Percentiles rank a stretch among this genome's conserved stretches.
These are phyloP conservation scores for Cirrhinus molitorella DNA, from an alignment of 2,797 vertebrate genomes.

Conservation along the genomic window DNA sequence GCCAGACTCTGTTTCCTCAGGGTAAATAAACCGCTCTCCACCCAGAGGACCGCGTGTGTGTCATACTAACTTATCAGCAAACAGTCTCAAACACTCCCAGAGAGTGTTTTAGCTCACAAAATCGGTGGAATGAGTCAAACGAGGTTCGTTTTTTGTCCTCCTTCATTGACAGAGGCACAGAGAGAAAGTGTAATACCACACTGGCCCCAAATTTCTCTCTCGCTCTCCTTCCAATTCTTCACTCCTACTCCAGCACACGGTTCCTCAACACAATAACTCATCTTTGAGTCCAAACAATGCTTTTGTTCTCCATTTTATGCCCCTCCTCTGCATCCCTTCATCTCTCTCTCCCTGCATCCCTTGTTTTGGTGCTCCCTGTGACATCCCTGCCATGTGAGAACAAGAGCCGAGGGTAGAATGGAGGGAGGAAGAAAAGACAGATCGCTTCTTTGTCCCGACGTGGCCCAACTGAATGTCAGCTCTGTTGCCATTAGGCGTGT, in stretches of 20 bases:
- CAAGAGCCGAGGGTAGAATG: slow-evolving; percentile 63
- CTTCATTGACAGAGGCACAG: background rate
- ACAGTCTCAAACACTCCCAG: slow-evolving; percentile 22
- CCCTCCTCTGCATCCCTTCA: slow-evolving; percentile 72
- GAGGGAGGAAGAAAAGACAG: slow-evolving; percentile 71
- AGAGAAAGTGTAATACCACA: background rate
- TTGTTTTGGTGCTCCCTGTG: slow-evolving; percentile 80
- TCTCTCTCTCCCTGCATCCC: slow-evolving; percentile 71
- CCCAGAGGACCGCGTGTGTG: slow-evolving; percentile 4
- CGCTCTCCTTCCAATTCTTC: slow-evolving; percentile 18
- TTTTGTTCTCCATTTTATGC: slow-evolving; percentile 71
- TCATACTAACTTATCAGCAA: slow-evolving; percentile 32
- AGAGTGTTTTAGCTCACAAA: slow-evolving; percentile 18
- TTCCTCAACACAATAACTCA: slow-evolving; percentile 74
- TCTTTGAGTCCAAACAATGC: slow-evolving; percentile 78
- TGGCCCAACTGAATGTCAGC: slow-evolving; percentile 75
- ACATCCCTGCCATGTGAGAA: slow-evolving; percentile 82
- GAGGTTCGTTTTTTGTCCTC: slow-evolving; percentile 9
- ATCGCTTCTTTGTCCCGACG: slow-evolving; percentile 72
- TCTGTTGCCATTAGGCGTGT: slow-evolving; percentile 47
- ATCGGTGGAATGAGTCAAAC: background rate
- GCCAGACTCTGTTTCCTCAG: slow-evolving; percentile 24
- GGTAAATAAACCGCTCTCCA: slow-evolving; percentile 25
- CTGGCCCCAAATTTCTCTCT: slow-evolving; percentile 33
- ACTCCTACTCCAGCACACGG: slow-evolving; percentile 49